A percentile compares a stretch with the other conserved stretches of the same genome.
phyloP scores from a whole-genome alignment of 2,113 vertebrate genomes.

The Scytalopus superciliaris region DNA sequence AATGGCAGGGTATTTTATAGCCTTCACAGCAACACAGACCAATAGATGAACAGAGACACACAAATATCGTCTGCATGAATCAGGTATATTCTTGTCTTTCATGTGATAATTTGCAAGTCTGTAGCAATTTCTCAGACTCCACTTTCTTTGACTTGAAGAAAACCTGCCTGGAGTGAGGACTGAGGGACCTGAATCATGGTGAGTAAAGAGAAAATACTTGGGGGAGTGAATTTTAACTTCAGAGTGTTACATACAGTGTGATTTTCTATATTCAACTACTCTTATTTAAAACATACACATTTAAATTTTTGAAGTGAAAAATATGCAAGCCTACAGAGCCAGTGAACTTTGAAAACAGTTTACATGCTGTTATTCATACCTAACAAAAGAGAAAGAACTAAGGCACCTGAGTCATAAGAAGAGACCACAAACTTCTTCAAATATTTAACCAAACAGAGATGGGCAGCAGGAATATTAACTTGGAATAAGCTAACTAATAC shows the following conservation, averaged over 20 bases:
- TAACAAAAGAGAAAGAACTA: background rate
- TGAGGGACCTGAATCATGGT: background rate
- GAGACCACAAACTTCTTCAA: constrained; percentile 3
- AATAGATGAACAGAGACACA: background rate
- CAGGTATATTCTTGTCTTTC: too few species aligned
- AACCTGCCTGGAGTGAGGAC: background rate
- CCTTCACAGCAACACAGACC: background rate
- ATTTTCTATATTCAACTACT: background rate
- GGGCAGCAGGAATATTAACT: background rate
- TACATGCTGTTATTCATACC: background rate
- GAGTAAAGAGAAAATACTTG: background rate
- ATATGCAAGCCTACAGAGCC: background rate
- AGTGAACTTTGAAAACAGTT: background rate
- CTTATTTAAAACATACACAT: background rate
- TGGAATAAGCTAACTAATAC: background rate
- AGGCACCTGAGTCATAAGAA: background rate
- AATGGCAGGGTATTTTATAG: background rate
- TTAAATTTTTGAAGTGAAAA: background rate
- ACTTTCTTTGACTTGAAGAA: background rate
- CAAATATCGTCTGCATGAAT: background rate
- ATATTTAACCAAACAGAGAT: background rate
- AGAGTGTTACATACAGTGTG: background rate
- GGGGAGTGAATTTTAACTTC: background rate
- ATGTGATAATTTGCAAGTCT: background rate
- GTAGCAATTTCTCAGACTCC: background rate